phyloP scores from a whole-genome alignment of 30 jellyfish, hydroid and myxozoan species.

The Pseudorhiza aurosa region DNA sequence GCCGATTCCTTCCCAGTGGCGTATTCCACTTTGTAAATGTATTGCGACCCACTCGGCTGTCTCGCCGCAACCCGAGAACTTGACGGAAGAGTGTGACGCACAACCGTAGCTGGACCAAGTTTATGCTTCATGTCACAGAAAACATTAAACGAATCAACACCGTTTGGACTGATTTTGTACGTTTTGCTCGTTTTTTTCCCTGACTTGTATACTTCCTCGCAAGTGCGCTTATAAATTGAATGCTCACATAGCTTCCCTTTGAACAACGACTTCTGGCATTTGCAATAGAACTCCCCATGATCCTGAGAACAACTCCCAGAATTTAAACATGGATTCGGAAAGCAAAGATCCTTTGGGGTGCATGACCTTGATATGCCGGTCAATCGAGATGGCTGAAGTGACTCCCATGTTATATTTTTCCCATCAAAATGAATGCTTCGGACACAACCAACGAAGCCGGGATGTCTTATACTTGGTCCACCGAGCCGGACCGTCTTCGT shows the following conservation, averaged over 20 bases:
- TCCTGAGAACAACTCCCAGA: constrained; percentile 80
- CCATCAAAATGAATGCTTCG: constrained; percentile 58
- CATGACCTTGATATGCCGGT: constrained; percentile 66
- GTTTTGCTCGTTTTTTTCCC: constrained; percentile 67
- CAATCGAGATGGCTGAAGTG: constrained; percentile 23
- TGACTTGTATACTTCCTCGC: constrained; percentile 63
- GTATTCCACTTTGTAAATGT: constrained; percentile 60
- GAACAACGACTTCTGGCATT: constrained; percentile 62
- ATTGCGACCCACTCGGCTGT: constrained; percentile 42
- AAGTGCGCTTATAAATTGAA: constrained; percentile 68
- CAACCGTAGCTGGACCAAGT: constrained; percentile 83
- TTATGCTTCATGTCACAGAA: constrained; percentile 79
- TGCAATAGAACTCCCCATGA: constrained; percentile 60
- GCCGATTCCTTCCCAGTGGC: constrained; percentile 45
- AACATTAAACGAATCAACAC: constrained; percentile 68
- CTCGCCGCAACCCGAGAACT: constrained; percentile 59
- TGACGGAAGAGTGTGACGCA: constrained; percentile 56
- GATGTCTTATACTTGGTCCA: constrained; percentile 78
- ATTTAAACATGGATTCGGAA: constrained; percentile 90
- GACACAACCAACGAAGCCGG: constrained; percentile 88
- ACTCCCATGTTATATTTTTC: constrained; percentile 30
- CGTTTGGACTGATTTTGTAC: constrained; percentile 76
- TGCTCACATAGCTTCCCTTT: constrained; percentile 64
- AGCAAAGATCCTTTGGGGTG: constrained; percentile 76
- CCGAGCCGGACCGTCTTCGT: constrained; percentile 71